Percentiles rank a stretch among this genome's conserved stretches.
These are phyloP conservation scores for Fragum whitleyi DNA, from an alignment of 2,888 invertebrate species.

Conservation along the genomic window DNA sequence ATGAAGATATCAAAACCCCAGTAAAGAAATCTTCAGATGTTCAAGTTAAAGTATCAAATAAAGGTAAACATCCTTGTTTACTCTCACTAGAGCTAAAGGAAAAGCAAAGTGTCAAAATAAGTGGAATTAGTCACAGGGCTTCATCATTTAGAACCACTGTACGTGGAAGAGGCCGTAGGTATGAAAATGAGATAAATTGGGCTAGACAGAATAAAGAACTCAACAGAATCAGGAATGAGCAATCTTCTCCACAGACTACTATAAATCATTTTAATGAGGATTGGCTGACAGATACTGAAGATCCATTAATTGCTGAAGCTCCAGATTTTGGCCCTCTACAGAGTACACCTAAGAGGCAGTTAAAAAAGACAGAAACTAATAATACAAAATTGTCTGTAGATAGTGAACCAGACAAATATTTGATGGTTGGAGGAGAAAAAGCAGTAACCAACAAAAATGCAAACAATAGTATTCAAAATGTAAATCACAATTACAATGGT, in stretches of 20 bases:
- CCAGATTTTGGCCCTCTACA: not conserved
- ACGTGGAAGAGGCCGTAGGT: not conserved
- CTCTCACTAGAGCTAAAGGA: not conserved
- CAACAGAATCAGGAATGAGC: not conserved
- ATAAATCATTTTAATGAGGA: constrained; percentile 17
- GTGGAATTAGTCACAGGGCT: not conserved
- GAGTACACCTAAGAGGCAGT: constrained; percentile 18
- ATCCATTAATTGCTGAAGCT: not conserved
- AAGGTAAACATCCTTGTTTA: not conserved
- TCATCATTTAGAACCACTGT: not conserved
- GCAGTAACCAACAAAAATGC: not conserved
- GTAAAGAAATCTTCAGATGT: not conserved
- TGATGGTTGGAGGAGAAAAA: not conserved
- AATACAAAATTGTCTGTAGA: not conserved
- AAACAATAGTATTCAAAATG: not conserved
- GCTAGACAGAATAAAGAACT: not conserved
- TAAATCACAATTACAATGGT: not conserved
- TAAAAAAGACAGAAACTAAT: not conserved
- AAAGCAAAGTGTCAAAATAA: not conserved
- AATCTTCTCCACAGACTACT: not conserved
- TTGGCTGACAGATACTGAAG: not conserved
- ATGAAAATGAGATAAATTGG: not conserved
- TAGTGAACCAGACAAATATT: not conserved
- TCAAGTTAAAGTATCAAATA: not conserved
- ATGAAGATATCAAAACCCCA: not conserved